A percentile compares a stretch with the other conserved stretches of the same genome.
phyloP scores from a whole-genome alignment of 1,140 invertebrate species.

The Dolichoris vasculosae region DNA sequence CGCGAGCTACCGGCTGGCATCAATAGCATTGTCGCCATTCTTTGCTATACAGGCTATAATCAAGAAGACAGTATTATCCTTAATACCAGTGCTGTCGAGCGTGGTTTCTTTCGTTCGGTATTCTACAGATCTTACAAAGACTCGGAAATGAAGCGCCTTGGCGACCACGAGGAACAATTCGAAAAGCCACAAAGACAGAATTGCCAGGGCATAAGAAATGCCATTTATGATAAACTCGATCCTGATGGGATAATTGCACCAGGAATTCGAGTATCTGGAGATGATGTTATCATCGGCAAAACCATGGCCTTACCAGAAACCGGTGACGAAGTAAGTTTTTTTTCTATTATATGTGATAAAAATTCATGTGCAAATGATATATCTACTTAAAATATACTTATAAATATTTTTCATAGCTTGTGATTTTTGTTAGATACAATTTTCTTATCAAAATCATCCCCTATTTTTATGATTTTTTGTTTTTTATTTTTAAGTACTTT shows the following conservation, averaged over 20 bases:
- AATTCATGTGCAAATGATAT: too few species aligned
- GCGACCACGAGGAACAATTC: conserved; percentile 97
- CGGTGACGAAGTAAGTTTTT: conserved; percentile 55
- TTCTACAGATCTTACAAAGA: conserved; percentile 99
- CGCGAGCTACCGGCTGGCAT: conserved; percentile 96
- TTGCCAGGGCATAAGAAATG: conserved; percentile 97
- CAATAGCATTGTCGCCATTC: conserved; percentile 99
- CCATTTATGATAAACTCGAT: conserved; percentile 98
- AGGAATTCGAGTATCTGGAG: conserved; percentile 96
- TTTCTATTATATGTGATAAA: background rate
- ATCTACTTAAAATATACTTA: too few species aligned
- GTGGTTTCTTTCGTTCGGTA: conserved; percentile 97
- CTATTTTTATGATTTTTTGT: too few species aligned
- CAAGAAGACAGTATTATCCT: conserved; percentile 99
- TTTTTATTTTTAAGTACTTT: too few species aligned
- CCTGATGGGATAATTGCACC: conserved; percentile 99
- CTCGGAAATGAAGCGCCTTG: conserved; percentile 92
- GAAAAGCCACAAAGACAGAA: conserved; percentile 95
- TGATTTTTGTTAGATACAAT: too few species aligned
- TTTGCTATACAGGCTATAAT: conserved; percentile 99
- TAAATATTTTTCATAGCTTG: too few species aligned
- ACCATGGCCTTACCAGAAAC: conserved; percentile 75
- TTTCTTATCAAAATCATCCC: too few species aligned
- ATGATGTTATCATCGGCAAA: conserved; percentile 99
- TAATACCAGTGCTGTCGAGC: conserved; percentile 97